These are phyloP conservation scores for Leucoraja erinaceus DNA, from an alignment of 2,113 vertebrate species.

Conservation along the genomic window DNA sequence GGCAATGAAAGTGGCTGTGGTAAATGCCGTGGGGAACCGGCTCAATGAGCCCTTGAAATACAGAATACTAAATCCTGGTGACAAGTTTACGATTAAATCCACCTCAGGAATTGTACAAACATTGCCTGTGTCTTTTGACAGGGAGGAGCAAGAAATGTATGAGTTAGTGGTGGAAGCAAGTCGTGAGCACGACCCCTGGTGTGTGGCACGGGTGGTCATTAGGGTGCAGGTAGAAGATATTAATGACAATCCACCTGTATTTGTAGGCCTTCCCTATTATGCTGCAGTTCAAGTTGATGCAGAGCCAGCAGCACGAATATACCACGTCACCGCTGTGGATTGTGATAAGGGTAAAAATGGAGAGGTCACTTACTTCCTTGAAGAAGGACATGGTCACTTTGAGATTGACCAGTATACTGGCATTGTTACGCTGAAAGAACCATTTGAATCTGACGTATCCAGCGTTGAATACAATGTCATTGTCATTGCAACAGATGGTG, in stretches of 20 bases:
- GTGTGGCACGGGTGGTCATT: conserved; percentile 82
- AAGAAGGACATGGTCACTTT: conserved; percentile 87
- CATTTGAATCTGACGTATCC: conserved; percentile 87
- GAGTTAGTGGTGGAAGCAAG: conserved; percentile 88
- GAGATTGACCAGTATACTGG: conserved; percentile 78
- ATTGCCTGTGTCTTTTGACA: conserved; percentile 79
- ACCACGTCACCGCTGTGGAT: conserved; percentile 80
- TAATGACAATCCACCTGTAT: conserved; percentile 86
- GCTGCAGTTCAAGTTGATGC: conserved; percentile 92
- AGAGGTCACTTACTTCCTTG: conserved; percentile 79
- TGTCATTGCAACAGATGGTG: conserved; percentile 79
- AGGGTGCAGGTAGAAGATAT: conserved; percentile 82
- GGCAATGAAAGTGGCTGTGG: conserved; percentile 81
- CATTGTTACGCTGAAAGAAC: conserved; percentile 71
- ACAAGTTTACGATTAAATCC: conserved; percentile 78
- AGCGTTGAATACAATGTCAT: conserved; percentile 84
- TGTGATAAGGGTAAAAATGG: conserved; percentile 85
- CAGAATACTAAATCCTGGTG: conserved; percentile 82
- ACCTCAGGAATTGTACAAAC: conserved; percentile 93
- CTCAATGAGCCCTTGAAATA: conserved; percentile 91
- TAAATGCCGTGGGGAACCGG: conserved; percentile 82
- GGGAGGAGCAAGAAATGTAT: conserved; percentile 86
- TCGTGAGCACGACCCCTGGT: conserved; percentile 76
- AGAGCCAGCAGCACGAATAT: conserved; percentile 77
- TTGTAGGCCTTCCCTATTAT: conserved; percentile 90